These are phyloP conservation scores for Hemibagrus wyckioides DNA, from an alignment of 2,113 vertebrate species.

Conservation along the genomic window DNA sequence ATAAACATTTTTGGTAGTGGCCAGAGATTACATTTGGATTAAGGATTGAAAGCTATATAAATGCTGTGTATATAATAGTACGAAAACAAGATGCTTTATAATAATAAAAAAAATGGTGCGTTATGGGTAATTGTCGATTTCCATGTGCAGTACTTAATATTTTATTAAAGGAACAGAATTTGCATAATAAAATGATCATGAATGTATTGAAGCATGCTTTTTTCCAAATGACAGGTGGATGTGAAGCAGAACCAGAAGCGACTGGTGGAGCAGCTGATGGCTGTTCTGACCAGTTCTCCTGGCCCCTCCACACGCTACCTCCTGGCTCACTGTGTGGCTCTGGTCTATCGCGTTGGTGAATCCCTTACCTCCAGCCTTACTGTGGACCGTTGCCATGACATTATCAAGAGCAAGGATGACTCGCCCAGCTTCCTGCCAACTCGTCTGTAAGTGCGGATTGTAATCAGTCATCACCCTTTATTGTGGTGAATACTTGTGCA, in stretches of 20 bases:
- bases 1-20: background rate
- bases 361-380: slow-evolving; percentile 81
- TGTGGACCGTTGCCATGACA: slow-evolving; percentile 90
- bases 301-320: slow-evolving; percentile 88
- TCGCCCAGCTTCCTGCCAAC: slow-evolving; percentile 91
- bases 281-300: slow-evolving; percentile 82
- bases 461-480: background rate
- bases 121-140: background rate
- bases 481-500: background rate
- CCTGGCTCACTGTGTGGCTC: slow-evolving; percentile 83
- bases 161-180: slow-evolving; percentile 25
- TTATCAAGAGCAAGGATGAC: slow-evolving; percentile 94
- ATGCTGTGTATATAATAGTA: background rate
- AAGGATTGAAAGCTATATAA: background rate
- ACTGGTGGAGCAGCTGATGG: slow-evolving; percentile 83
- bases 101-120: background rate
- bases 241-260: slow-evolving; percentile 86
- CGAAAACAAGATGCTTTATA: background rate
- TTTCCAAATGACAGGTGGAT: slow-evolving; percentile 71
- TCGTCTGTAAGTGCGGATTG: slow-evolving; percentile 84
- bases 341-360: slow-evolving; percentile 86
- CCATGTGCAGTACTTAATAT: background rate
- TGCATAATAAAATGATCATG: background rate
- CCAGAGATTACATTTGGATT: no score
- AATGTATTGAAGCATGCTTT: background rate